A percentile compares a stretch with the other conserved stretches of the same genome.
Conservation (phyloP, 1,140 invertebrate species). For the Probaryconus sp. region DNA sequence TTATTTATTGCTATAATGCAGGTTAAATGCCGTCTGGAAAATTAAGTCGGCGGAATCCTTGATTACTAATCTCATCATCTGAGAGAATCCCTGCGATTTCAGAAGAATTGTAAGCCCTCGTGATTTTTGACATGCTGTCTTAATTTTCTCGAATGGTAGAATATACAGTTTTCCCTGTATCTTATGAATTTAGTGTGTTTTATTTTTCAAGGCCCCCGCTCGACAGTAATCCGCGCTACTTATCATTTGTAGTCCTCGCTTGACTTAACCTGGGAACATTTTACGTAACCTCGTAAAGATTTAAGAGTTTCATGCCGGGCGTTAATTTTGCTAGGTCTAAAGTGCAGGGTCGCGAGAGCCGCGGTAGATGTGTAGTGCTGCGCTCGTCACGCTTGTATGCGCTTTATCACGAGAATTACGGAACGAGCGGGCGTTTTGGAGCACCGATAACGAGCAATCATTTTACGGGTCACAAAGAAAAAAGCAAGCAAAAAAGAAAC, state of each 20-base stretch:
- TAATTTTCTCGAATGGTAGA: too few species aligned
- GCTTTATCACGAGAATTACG: constrained; percentile 37
- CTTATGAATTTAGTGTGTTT: constrained; percentile 22
- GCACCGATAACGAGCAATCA: constrained; percentile 65
- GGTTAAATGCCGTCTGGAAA: too few species aligned
- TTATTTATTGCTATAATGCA: too few species aligned
- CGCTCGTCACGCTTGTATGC: constrained; percentile 18
- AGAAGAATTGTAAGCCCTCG: too few species aligned
- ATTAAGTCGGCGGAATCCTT: too few species aligned
- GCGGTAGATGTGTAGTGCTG: constrained; percentile 2
- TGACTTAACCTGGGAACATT: constrained; percentile 23
- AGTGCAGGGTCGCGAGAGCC: constrained; percentile 18
- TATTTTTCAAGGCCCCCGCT: constrained; percentile 24
- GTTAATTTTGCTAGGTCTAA: constrained; percentile 45
- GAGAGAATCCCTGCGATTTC: too few species aligned
- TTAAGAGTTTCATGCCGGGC: constrained; percentile 37
- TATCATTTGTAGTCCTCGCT: constrained; percentile 41
- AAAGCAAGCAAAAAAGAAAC: constrained; percentile 19
- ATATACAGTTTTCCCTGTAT: background rate
- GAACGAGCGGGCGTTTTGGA: constrained; percentile 28
- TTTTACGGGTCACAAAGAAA: constrained; percentile 57
- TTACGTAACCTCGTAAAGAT: constrained; percentile 44
- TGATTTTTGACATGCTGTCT: too few species aligned
- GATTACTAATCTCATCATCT: too few species aligned
- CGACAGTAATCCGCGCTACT: constrained; percentile 19